Base-by-base conservation (phyloP, 2,797 vertebrate genomes). In the Nyctibius grandis region DNA sequence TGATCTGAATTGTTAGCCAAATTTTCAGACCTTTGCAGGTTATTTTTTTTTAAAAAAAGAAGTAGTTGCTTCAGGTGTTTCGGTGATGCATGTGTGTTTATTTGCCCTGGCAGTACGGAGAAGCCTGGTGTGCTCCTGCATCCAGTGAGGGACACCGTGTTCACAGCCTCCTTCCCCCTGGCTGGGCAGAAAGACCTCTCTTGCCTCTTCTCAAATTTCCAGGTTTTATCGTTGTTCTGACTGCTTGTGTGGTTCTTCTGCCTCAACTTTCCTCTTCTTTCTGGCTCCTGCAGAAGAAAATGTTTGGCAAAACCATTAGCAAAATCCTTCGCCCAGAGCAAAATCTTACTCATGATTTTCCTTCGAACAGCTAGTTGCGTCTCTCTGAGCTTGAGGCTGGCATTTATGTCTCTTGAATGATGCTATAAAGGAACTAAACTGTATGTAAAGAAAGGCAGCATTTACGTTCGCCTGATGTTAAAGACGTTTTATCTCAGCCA, bases 381-480 rank as follows among this genome's bases (percentile, higher is more conserved):
- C 61, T 64, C 15, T 56, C 34, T 72, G 84, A 91, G 95, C 86
- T 95, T 6, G 64, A 56, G 86, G 89, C 89, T 94, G 74, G 81
- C 78, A 68, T 92, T 95, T 93, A 76, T 54, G 17, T 77, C 72
- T 89, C 75, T 85, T 94, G 87, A 95, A 93, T 65, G 74, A 38
- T 78, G 70, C 81, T 89, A 64, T 91, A 88, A 85, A 95, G 84
- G 73, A 91, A 50, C 68, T 94, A 95, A 96, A 91, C 87, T 88
- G 89, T 67, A 42, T 88, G 94, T 95, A 93, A 94, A 96, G 92
- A 80, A 92, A 53, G 68, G 78, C 89, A 93, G 48, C 61, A 33
- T 91, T 94, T 89, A 87, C 20, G 29, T 44, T 94, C 5, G 9
- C 64, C 72, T 91, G 78, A 79, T 87, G 51, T 25, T 91, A 70